phyloP scores from a whole-genome alignment of 2,888 invertebrate species.

The Stomorhina lunata region DNA sequence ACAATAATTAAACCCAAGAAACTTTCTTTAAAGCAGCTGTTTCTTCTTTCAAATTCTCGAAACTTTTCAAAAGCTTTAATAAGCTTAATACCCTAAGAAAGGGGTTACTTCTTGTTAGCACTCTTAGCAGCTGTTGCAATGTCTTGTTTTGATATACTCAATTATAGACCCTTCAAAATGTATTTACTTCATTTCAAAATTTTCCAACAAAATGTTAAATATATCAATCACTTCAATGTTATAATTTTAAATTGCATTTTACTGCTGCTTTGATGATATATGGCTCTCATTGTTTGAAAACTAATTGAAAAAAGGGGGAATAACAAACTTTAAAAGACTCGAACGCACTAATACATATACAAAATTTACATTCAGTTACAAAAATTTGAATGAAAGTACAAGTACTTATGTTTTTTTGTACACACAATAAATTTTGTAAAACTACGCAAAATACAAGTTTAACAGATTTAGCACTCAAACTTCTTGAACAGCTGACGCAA shows the following conservation, averaged over 20 bases:
- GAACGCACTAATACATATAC: neutral
- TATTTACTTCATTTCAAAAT: conserved; percentile 29
- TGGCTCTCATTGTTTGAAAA: conserved; percentile 41
- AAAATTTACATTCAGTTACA: neutral
- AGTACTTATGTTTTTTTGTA: neutral
- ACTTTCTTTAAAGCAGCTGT: neutral
- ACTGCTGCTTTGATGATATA: conserved; percentile 33
- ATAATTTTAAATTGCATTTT: conserved; percentile 46
- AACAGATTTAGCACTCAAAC: conserved; percentile 32
- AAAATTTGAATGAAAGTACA: neutral
- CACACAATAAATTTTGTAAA: no score
- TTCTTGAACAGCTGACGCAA: conserved; percentile 58
- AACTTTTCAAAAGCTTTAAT: conserved; percentile 1
- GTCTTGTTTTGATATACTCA: conserved; percentile 5
- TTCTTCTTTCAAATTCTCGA: neutral
- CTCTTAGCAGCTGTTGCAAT: conserved; percentile 24
- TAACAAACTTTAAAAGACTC: neutral
- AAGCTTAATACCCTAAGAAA: neutral
- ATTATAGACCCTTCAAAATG: conserved; percentile 26
- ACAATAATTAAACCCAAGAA: neutral
- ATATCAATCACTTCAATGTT: conserved; percentile 57
- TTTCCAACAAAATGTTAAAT: conserved; percentile 10
- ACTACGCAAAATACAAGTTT: neutral
- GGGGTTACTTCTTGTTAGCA: neutral
- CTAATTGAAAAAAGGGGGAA: conserved; percentile 41